Base-by-base conservation (phyloP, 2,888 invertebrate species). In the Ferrisia virgata region DNA sequence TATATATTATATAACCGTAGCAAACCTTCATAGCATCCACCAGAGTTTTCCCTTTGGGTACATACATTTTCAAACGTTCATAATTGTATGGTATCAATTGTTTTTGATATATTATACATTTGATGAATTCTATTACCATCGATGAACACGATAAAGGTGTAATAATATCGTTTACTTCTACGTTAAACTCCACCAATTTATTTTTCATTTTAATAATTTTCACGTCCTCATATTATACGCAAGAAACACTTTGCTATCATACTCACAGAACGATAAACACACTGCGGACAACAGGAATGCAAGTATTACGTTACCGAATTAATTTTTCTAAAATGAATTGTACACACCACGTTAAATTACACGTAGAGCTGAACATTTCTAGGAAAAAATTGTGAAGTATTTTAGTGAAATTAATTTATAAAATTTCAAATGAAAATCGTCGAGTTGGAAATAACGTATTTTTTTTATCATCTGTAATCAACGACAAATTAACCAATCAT, bases 101-200 rank as follows among this genome's bases (percentile, higher is more conserved):
- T 85, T 89, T 89, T 36, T 89, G 89, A 85, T 89, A 89, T n/a
- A 89, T 87, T 43, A 89, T 87, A 85, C 89, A 89, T 82, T 89
- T 89, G 1, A 89, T 86, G 1, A 89, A 86, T 85, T 89, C 89
- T 43, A 87, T 88, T 15, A 89, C 86, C n/a, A 89, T 86, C 83
- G 87, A 88, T 6, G 88, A 87, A 85, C 89, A 89, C 39, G 88
- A 88, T 47, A 87, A 87, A 58, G 88, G 88, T 8, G 89, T 89
- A 82, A 89, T 86, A 39, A 87, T 87, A 78, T 89, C 89, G 25
- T 89, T 88, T 69, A 89, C 85, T 22, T 87, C 85, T 3, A 89
- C 88, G 8, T 86, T 82, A 80, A 89, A 88, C 84, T 87, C 85
- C 33, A 86, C 43, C 0, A 79, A n/a, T 18, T 47, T 78, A 15